Percentiles rank a stretch among this genome's conserved stretches.
Evolutionary conservation across 2,113 vertebrate species (phyloP).

Genomic region (Onychostoma macrolepis): DNA sequence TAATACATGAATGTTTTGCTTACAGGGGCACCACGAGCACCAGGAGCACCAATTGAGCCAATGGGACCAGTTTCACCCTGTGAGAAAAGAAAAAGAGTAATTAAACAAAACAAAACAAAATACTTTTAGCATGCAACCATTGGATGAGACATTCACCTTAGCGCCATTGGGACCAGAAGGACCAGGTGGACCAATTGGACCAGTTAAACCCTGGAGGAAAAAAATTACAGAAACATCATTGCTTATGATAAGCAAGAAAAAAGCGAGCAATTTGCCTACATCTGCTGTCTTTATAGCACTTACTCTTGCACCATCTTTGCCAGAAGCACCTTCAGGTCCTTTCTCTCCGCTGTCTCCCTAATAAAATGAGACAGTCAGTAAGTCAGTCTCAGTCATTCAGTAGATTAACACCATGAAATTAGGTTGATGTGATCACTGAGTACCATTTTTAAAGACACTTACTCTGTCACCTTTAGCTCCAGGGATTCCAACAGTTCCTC

Average conservation of each 20-base stretch:
- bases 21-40: conserved; percentile 91
- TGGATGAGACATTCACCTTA: conserved; percentile 80
- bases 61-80: conserved; percentile 90
- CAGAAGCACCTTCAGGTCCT: conserved; percentile 91
- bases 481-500: conserved; percentile 87
- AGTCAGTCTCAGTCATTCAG: too few species aligned
- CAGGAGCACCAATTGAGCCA: conserved; percentile 83
- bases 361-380: conserved; percentile 10
- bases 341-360: conserved; percentile 94
- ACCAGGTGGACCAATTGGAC: conserved; percentile 94
- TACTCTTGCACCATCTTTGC: conserved; percentile 92
- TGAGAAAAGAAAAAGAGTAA: conserved; percentile 22
- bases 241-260: neutral
- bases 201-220: conserved; percentile 85
- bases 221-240: conserved; percentile 6
- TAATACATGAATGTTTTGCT: too few species aligned
- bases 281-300: conserved; percentile 65
- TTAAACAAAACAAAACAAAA: neutral
- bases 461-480: conserved; percentile 97
- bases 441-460: conserved; percentile 63
- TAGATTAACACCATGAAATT: too few species aligned
- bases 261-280: neutral
- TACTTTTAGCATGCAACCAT: too few species aligned
- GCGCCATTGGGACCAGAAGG: conserved; percentile 91
- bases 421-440: neutral